Evolutionary conservation across 2,797 vertebrate species (phyloP), one percentile per base, ranked within the genome.

Genomic region (Eurystomus glaucurus): DNA sequence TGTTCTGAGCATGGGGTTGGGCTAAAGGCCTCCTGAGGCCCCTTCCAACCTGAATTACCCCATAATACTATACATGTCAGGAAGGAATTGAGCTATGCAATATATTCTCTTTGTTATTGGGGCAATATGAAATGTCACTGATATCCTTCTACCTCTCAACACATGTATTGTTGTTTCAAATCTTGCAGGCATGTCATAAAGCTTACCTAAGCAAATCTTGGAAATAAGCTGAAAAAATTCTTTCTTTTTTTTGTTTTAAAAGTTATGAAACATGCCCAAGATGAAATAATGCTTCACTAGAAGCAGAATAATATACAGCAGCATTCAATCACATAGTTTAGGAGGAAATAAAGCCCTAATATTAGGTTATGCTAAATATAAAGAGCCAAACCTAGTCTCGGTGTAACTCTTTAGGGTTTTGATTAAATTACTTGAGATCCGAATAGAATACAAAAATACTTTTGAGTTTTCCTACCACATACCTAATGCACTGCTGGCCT

Each of bases 241-340:
- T 39, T 79, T 5, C 2, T n/a, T 33, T 60, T 89, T 85, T 64
- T 54, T 6, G 58, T 93, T 87, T 83, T 98, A 33, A 78, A 88
- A 97, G 86, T 90, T 88, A 93, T 86, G 41, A 97, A 97, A 88
- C 75, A 91, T 82, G 62, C 82, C 87, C 12, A 78, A 97, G 93
- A 97, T 90, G 83, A 97, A 98, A 95, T 93, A 97, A 86, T 84
- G 62, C 46, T 76, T 85, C 17, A 39, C 93, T 96, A 96, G 97
- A 97, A 97, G 92, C 82, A 79, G 92, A 95, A 93, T 97, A 95
- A 97, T 97, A 96, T 97, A 90, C 75, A 96, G 91, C 64, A 51
- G 39, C 12, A 77, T 88, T 98, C 96, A 95, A 88, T 88, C 82
- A 95, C 83, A 85, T 75, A 81, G 92, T 95, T 97, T 80, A 95